Conservation (phyloP, 2,888 invertebrate genomes). For the Rapana venosa region DNA sequence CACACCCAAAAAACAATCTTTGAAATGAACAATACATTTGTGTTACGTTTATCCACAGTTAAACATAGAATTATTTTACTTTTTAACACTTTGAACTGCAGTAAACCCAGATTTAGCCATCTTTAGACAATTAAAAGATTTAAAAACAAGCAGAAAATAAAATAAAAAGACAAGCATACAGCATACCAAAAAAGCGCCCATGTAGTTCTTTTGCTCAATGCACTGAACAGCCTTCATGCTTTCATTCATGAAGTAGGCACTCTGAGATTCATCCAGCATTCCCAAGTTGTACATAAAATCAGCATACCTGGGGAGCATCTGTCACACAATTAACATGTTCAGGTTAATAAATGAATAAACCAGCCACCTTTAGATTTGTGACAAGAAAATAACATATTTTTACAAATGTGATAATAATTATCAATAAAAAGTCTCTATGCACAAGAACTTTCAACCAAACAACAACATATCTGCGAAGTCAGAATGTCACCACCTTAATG, state of each 20-base stretch:
- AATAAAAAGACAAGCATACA: neutral
- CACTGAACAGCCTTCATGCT: conserved; percentile 59
- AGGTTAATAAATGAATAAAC: neutral
- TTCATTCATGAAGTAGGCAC: conserved; percentile 65
- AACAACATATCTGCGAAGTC: too few species aligned
- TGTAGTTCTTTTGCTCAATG: conserved; percentile 79
- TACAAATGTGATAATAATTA: too few species aligned
- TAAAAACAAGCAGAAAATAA: neutral
- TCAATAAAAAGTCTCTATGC: too few species aligned
- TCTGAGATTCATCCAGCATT: conserved; percentile 68
- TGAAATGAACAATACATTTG: neutral
- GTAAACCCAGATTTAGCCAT: too few species aligned
- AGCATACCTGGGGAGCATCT: conserved; percentile 77
- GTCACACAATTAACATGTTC: conserved; percentile 30
- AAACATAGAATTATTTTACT: neutral
- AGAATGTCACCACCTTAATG: too few species aligned
- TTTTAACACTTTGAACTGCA: too few species aligned
- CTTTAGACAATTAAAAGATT: neutral
- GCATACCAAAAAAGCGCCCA: conserved; percentile 68
- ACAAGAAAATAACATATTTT: too few species aligned
- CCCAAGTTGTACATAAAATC: conserved; percentile 78
- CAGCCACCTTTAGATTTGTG: too few species aligned
- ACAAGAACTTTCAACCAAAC: too few species aligned
- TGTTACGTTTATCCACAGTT: neutral
- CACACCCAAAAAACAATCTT: neutral